These are phyloP conservation scores for Conchocele bisecta DNA, from an alignment of 2,888 invertebrate species.

Conservation along the genomic window DNA sequence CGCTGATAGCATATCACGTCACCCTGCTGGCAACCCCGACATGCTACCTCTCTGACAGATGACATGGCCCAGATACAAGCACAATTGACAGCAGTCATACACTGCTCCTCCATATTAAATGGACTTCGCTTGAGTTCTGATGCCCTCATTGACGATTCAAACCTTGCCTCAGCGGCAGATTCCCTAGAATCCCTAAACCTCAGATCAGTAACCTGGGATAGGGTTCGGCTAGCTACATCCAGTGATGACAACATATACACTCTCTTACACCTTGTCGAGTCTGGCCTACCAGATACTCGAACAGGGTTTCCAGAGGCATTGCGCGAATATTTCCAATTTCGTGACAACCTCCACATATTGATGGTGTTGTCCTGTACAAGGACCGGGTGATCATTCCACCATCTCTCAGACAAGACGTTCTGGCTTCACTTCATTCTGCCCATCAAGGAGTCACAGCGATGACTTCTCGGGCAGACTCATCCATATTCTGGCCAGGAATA, in stretches of 20 bases:
- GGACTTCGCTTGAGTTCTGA: background rate
- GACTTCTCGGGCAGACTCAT: constrained; percentile 44
- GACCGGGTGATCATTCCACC: constrained; percentile 44
- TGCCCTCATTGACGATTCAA: constrained; percentile 20
- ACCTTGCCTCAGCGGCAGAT: constrained; percentile 31
- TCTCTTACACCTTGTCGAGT: constrained; percentile 13
- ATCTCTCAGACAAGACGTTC: constrained; percentile 27
- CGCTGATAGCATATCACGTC: constrained; percentile 39
- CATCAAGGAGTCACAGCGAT: constrained; percentile 48
- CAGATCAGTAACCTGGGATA: constrained; percentile 41
- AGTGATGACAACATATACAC: constrained; percentile 19
- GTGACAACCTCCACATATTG: constrained; percentile 36
- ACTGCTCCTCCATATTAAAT: background rate
- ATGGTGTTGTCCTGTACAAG: constrained; percentile 46
- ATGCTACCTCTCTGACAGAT: constrained; percentile 28
- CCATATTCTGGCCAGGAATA: constrained; percentile 51
- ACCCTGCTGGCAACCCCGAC: constrained; percentile 29
- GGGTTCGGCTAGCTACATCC: constrained; percentile 41
- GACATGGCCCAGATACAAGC: background rate
- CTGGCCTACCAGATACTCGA: constrained; percentile 32
- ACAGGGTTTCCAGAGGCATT: constrained; percentile 22
- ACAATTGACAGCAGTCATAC: background rate
- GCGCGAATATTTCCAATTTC: constrained; percentile 28
- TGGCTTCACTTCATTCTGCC: constrained; percentile 48
- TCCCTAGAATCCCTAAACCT: constrained; percentile 19